Evolutionary conservation across 2,888 invertebrate genomes (phyloP).

Genomic region (Venustoraphidia nigricollis): DNA sequence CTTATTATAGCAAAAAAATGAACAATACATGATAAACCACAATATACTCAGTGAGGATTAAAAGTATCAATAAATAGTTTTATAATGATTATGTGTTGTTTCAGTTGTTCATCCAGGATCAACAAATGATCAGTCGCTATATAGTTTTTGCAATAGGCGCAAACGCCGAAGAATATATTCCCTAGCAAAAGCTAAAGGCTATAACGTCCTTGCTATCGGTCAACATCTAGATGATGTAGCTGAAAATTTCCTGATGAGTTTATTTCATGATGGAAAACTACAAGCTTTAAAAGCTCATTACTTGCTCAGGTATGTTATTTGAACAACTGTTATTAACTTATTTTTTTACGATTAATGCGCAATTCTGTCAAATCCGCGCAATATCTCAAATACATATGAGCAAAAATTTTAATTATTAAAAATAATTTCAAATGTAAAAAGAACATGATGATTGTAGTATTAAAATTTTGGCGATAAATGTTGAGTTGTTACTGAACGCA

Average conservation of each 20-base stretch:
- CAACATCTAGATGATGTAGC: constrained; percentile 77
- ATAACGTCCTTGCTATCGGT: constrained; percentile 76
- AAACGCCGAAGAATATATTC: constrained; percentile 60
- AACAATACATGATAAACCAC: too few relatives aligned
- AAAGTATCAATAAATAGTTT: too few relatives aligned
- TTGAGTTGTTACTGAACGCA: not conserved
- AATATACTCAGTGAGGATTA: too few relatives aligned
- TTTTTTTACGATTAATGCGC: too few relatives aligned
- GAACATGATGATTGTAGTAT: not conserved
- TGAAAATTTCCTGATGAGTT: constrained; percentile 65
- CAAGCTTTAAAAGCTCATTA: constrained; percentile 70
- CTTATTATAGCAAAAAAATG: too few relatives aligned
- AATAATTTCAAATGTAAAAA: not conserved
- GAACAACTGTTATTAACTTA: not conserved
- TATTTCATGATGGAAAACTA: constrained; percentile 66
- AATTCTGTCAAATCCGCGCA: too few relatives aligned
- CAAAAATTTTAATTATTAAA: not conserved
- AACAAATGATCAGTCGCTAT: not conserved
- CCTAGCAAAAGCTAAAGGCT: constrained; percentile 58
- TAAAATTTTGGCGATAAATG: not conserved
- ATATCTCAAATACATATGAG: not conserved
- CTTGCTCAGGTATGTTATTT: constrained; percentile 42
- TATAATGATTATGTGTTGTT: too few relatives aligned
- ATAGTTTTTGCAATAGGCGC: constrained; percentile 59
- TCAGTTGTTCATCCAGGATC: too few relatives aligned